Conservation (phyloP, 2,797 vertebrate species). For the Helarctos malayanus region DNA sequence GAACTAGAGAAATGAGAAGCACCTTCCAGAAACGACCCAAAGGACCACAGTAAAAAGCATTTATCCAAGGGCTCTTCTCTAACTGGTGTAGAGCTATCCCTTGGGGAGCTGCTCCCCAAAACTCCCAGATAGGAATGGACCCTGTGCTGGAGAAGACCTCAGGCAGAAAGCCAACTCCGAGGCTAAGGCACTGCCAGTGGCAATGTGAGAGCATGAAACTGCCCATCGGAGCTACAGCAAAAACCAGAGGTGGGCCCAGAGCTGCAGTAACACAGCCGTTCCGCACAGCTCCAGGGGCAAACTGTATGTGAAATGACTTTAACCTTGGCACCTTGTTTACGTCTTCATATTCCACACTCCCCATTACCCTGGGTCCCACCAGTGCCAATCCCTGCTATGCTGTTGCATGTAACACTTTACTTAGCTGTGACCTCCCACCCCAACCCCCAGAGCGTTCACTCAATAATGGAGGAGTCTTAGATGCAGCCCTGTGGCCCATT, state of each 20-base stretch:
- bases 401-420: background rate
- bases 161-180: background rate
- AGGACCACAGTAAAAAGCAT: background rate
- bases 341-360: background rate
- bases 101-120: background rate
- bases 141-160: background rate
- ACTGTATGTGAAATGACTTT: background rate
- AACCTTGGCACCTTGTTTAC: background rate
- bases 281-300: rapidly evolving
- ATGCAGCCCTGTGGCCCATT: background rate
- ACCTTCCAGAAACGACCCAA: background rate
- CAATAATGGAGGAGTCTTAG: background rate
- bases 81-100: background rate
- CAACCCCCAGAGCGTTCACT: background rate
- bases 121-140: background rate
- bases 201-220: background rate
- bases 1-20: background rate
- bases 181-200: background rate
- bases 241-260: background rate
- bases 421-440: background rate
- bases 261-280: background rate
- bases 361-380: background rate
- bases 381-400: background rate
- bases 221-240: background rate
- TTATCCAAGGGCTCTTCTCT: background rate